A percentile compares a stretch with the other conserved stretches of the same genome.
Evolutionary conservation across 2,797 vertebrate species (phyloP).

Genomic region (Brachyrhaphis roseni): DNA sequence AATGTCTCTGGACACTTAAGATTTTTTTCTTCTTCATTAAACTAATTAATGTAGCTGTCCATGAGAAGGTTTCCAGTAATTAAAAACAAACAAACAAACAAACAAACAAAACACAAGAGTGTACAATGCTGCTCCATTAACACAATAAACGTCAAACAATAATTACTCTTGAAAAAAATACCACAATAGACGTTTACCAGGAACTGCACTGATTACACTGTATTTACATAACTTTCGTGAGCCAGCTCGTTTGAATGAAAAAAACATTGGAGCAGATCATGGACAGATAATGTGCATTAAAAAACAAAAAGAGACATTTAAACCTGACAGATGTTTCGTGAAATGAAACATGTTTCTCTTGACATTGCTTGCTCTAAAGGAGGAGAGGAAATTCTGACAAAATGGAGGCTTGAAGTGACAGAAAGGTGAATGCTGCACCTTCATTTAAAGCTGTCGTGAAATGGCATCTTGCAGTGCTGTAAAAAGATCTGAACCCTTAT

Average conservation of each 20-base stretch:
- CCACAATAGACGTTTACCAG: constrained; percentile 33
- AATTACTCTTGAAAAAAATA: constrained; percentile 19
- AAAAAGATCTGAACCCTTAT: neutral
- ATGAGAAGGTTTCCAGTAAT: neutral
- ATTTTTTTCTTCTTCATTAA: constrained; percentile 1
- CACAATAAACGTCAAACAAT: constrained; percentile 23
- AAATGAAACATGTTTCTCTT: neutral
- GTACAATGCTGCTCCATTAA: constrained; percentile 20
- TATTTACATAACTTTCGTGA: constrained; percentile 40
- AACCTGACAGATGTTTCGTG: neutral
- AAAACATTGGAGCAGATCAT: constrained; percentile 16
- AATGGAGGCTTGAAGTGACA: constrained; percentile 10
- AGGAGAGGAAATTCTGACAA: neutral
- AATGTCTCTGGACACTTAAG: constrained; percentile 3
- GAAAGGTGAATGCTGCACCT: constrained; percentile 18
- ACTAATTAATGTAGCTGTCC: constrained; percentile 22
- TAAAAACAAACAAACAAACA: neutral
- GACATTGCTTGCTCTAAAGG: neutral
- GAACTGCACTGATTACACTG: constrained; percentile 35
- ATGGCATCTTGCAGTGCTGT: neutral
- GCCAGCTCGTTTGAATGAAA: constrained; percentile 2
- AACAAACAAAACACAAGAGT: constrained; percentile 13
- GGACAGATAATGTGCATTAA: neutral
- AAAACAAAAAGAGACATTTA: constrained; percentile 12
- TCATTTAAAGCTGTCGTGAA: constrained; percentile 32